These are phyloP conservation scores for Rhinichthys osculus DNA, from an alignment of 2,797 vertebrate species.

Conservation along the genomic window DNA sequence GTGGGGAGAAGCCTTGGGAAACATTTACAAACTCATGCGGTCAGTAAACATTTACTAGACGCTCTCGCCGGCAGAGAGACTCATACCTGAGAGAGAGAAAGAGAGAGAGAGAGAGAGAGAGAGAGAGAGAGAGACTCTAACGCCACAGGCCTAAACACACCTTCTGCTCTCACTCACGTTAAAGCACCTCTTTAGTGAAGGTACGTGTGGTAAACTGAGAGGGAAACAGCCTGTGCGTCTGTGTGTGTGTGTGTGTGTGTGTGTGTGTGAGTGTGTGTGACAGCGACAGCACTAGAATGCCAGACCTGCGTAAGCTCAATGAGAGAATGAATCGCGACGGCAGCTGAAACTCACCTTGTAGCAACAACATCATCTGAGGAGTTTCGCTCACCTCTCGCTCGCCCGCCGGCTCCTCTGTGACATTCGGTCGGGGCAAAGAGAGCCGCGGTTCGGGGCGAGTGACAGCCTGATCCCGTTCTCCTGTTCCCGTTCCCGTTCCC, in stretches of 20 bases:
- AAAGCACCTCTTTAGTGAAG: conserved; percentile 71
- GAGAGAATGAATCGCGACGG: conserved; percentile 61
- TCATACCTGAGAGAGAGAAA: conserved; percentile 48
- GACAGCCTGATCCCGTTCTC: conserved; percentile 49
- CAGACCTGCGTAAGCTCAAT: conserved; percentile 72
- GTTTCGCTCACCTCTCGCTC: conserved; percentile 63
- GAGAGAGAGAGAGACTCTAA: conserved; percentile 21
- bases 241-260: background rate
- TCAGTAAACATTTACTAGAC: conserved; percentile 40
- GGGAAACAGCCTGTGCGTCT: conserved; percentile 58
- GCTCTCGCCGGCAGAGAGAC: background rate
- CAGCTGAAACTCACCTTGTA: conserved; percentile 72
- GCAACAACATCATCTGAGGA: conserved; percentile 61
- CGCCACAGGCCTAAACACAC: conserved; percentile 59
- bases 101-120: conserved; percentile 43
- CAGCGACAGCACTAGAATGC: conserved; percentile 60
- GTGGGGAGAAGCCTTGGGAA: conserved; percentile 18
- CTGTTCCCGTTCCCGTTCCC: conserved; percentile 64
- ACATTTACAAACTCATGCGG: conserved; percentile 4
- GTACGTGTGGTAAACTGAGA: conserved; percentile 65
- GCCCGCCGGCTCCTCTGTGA: conserved; percentile 67
- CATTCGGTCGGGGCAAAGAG: conserved; percentile 64
- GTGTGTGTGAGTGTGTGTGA: conserved; percentile 28
- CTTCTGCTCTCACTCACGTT: conserved; percentile 72
- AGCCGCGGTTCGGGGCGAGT: conserved; percentile 53